Evolutionary conservation across 2,888 invertebrate genomes (phyloP), one percentile per base, ranked within the genome.

Genomic region (Lithodes maja): DNA sequence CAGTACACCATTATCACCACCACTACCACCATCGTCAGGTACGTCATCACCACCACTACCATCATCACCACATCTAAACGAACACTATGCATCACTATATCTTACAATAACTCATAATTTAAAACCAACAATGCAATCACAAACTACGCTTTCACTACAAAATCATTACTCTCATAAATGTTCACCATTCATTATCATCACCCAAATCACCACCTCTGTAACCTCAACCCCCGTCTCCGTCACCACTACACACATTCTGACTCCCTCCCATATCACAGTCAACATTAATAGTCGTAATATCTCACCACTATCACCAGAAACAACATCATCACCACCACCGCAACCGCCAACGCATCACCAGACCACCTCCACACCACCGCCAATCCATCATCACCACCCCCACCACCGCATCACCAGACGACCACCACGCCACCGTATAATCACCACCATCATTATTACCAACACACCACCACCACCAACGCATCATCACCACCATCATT

Each of bases 401-500:
- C 53, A 7, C 83, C 71, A 9, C 17, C 3, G 33, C 49, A 50
- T 2, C 1, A n/a, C 49, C 7, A 68, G n/a, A 81, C 54, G 3
- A 53, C 80, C 80, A 9, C 54, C 61, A 5, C n/a, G 9, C n/a
- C n/a, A n/a, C n/a, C n/a, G n/a, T n/a, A n/a, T n/a, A n/a, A n/a
- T n/a, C 69, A 68, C 69, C 50, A 69, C 52, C 82, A 52, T n/a
- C n/a, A n/a, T n/a, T n/a, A n/a, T n/a, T 49, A n/a, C 33, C 82
- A 49, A 50, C 61, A 33, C 3, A 49, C 69, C 49, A 9, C 49
- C 15, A 50, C 82, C 85, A 68, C 52, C 61, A 55, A 77, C 55
- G 55, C 61, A 55, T 68, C 15, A 5, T 71, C n/a, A 74, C 52
- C 83, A 71, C n/a, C 83, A 61, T n/a, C n/a, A n/a, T n/a, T n/a